Conservation (phyloP, 2,797 vertebrate species). For the Siniperca undulata region DNA sequence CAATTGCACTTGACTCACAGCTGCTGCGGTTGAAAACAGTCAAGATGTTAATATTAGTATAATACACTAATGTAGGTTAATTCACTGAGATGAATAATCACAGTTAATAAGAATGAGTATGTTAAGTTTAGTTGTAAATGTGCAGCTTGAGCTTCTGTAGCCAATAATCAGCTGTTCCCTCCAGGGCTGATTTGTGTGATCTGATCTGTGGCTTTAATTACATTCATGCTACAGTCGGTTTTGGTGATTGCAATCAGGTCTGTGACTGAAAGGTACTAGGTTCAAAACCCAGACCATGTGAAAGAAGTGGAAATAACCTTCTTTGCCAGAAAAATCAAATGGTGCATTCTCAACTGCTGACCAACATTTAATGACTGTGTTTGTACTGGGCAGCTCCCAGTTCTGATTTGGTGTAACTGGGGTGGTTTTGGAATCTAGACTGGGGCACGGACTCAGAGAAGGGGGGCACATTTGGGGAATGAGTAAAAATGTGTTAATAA, state of each 20-base stretch:
- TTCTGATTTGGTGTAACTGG: background rate
- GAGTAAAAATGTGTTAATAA: background rate
- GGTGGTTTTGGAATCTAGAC: background rate
- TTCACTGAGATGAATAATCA: slow-evolving; percentile 40
- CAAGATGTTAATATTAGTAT: background rate
- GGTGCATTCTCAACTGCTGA: background rate
- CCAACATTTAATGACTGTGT: background rate
- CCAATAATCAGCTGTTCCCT: slow-evolving; percentile 24
- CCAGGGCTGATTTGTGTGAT: background rate
- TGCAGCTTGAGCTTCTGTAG: background rate
- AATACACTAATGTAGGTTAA: slow-evolving; percentile 12
- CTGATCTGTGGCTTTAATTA: slow-evolving; percentile 23
- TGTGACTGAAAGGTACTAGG: background rate
- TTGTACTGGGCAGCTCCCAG: background rate
- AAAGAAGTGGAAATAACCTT: background rate
- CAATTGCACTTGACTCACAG: slow-evolving; percentile 27
- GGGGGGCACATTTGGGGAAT: background rate
- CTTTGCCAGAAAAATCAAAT: background rate
- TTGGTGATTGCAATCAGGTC: background rate
- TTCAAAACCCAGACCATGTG: slow-evolving; percentile 22
- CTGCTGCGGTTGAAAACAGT: slow-evolving; percentile 22
- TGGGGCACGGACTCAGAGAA: background rate
- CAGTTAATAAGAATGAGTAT: slow-evolving; percentile 19
- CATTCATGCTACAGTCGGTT: background rate
- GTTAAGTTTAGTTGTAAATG: slow-evolving; percentile 12